Evolutionary conservation across 2,888 invertebrate species (phyloP), one percentile per base, ranked within the genome.

Genomic region (Caenorhabditis becei): DNA sequence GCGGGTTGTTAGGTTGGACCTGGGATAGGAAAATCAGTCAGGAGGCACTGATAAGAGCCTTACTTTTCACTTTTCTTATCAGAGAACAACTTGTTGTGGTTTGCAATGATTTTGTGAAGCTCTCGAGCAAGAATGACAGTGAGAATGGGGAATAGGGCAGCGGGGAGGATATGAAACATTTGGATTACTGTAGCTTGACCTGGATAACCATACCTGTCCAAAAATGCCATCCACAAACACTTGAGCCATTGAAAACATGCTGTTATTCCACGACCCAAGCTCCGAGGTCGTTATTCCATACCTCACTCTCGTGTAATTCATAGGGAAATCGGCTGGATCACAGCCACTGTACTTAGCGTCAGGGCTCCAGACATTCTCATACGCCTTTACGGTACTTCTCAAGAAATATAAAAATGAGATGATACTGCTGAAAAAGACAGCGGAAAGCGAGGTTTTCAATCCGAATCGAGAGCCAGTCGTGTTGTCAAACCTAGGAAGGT

Each of bases 161-260:
- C 41, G 10, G 41, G 41, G 41, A 41, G 8, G 8, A 41, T 41
- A 7, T 32, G 32, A 32, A 32, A 32, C n/a, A n/a, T n/a, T n/a
- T n/a, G 10, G 35, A 35, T 5, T 5, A 35, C n/a, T n/a, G 10
- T 35, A 10, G 35, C 5, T 35, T 35, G 35, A 35, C 35, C 10
- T 35, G 7, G 7, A 5, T 5, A 10, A 35, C 7, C 10, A 10
- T 35, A 53, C 53, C 11, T 53, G 23, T n/a, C 24, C 2, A 24
- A 53, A n/a, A 5, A 56, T 1, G 14, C 56, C 56, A 28, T 56
- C 56, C 18, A 56, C 16, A n/a, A 56, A n/a, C 28, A 56, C 8
- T n/a, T 56, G n/a, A 18, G 26, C 26, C n/a, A 11, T 53, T 14
- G 53, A 53, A 1, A 53, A 14, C 5, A 53, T 24, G 14, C 10